These are phyloP conservation scores for Drosophila athabasca DNA, from an alignment of 1,140 invertebrate species.

Conservation along the genomic window DNA sequence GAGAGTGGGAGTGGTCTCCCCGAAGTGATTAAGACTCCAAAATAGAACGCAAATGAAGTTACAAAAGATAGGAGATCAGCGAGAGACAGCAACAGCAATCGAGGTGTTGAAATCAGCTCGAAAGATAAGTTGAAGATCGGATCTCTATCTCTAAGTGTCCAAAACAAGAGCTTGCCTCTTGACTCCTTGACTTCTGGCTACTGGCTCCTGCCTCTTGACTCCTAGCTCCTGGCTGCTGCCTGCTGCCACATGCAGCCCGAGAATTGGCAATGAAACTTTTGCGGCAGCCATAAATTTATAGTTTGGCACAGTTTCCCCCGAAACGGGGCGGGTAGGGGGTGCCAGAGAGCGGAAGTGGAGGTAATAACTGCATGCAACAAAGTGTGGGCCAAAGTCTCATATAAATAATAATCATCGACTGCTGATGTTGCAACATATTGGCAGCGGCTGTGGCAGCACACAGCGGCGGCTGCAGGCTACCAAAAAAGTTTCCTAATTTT, in stretches of 20 bases:
- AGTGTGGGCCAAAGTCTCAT: slow-evolving; percentile 19
- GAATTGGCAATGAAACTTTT: slow-evolving; percentile 76
- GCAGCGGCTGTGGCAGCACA: slow-evolving; percentile 23
- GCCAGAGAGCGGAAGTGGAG: slow-evolving; percentile 2
- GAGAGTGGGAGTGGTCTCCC: no score
- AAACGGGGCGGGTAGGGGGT: no score
- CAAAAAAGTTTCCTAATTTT: slow-evolving; percentile 55
- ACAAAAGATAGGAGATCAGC: no score
- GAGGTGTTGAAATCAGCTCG: no score
- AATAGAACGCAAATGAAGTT: no score
- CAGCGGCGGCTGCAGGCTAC: slow-evolving; percentile 2
- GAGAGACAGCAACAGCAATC: no score
- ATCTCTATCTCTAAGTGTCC: slow-evolving; percentile 49
- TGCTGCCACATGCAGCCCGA: not conserved
- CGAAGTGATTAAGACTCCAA: no score
- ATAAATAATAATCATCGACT: slow-evolving; percentile 54
- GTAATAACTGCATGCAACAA: slow-evolving; percentile 14
- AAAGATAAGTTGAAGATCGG: no score
- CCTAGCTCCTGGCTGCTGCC: no score
- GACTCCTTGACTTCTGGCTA: no score
- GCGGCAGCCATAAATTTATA: slow-evolving; percentile 66
- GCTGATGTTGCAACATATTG: slow-evolving; percentile 55
- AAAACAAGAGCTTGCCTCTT: slow-evolving; percentile 5
- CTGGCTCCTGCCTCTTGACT: no score
- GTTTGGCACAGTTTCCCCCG: slow-evolving; percentile 66